Base-by-base conservation (phyloP, 2,113 vertebrate species). In the Rhabdomys dilectus region DNA sequence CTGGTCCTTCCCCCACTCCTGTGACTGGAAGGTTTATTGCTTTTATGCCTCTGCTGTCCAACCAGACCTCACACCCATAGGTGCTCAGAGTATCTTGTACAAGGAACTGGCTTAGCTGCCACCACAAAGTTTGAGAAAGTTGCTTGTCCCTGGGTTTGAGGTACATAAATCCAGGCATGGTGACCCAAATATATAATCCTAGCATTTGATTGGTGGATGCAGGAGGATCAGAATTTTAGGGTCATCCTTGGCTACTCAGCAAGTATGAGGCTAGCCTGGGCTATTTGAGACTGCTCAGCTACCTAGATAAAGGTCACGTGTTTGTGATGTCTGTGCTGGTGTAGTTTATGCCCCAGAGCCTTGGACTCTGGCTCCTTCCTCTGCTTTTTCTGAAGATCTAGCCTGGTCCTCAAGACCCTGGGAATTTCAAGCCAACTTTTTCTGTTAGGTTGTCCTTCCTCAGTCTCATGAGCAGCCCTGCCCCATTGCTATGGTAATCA, bases 401-500 rank as follows among this genome's bases (percentile, higher is more conserved):
- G 19, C n/a, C 24, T 66, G 5, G 7, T 34, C 51, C 77, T 80
- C 26, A 7, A 22, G 36, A 15, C 60, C 53, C 56, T 62, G 0
- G 0, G 3, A 45, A 36, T 31, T 29, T 48, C 68, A 36, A 85
- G 0, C 0, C 11, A 11, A 7, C 29, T 22, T 36, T 76, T 26
- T 60, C 73, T 22, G 22, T 42, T 17, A 21, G 3, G 53, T n/a
- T n/a, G 22, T 10, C 53, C 60, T 82, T n/a, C 34, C 6, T 1
- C 31, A 0, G 4, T 24, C 75, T 58, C 10, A 10, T 1, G 2
- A 1, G 6, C 42, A 0, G 29, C 3, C 34, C 2, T 22, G 7
- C 64, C 51, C 13, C 0, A 7, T 26, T 17, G 85, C 58, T 31
- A 8, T 1, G 26, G 51, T 29, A 2, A 39, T 7, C 26, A 2